Evolutionary conservation across 2,797 vertebrate genomes (phyloP), one percentile per base, ranked within the genome.

Genomic region (Caiman crocodilus): DNA sequence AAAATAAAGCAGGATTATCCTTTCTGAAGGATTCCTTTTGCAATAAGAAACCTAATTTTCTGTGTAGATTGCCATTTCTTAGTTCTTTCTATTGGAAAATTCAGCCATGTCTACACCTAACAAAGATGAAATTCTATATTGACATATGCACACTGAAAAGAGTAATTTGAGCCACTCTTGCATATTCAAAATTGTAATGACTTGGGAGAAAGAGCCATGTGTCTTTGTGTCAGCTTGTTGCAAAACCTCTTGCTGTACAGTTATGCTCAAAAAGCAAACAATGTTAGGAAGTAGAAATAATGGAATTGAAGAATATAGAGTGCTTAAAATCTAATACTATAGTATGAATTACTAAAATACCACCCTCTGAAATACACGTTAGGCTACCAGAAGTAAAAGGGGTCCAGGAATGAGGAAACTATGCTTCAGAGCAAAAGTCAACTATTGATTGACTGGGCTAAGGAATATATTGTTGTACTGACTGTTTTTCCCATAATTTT

Each of bases 201-300:
- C 61, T 10, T 82, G 16, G 23, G 67, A 87, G 75, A 59, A 79
- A 65, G 63, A 81, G 25, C 30, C 5, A 0, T n/a, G 2, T 58
- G 26, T 87, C 91, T 76, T 76, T 26, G 3, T 87, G 32, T 30
- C 8, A 23, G 4, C 16, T 18, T 26, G 32, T 60, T 61, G 28
- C 79, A 55, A 61, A 76, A 71, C 74, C 21, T 16, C n/a, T 85
- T 26, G 3, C 4, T 71, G 56, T 80, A 1, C 32, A 20, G 2
- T 7, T 60, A 9, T 73, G 58, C 18, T 94, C 65, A 76, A 78
- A 63, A 14, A 76, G 32, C 15, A 35, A 18, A 79, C 65, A 32
- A 59, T 61, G 57, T 82, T 59, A 90, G 86, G 64, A 76, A 76
- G n/a, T 58, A 65, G n/a, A 84, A 88, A 82, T 92, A 85, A 73